phyloP scores from a whole-genome alignment of 2,797 vertebrate species.

The Poeciliopsis turneri region DNA sequence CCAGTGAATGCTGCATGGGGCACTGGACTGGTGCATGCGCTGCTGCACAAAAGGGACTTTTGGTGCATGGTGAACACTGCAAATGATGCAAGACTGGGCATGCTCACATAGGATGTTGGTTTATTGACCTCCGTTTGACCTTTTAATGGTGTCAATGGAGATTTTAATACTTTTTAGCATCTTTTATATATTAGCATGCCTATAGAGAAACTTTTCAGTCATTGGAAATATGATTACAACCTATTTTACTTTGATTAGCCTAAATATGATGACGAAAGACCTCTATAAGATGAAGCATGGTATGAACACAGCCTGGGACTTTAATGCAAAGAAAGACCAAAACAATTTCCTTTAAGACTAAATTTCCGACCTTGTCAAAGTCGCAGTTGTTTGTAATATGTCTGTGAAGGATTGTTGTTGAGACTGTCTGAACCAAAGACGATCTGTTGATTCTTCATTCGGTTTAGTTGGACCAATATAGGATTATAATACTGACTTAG shows the following conservation, averaged over 20 bases:
- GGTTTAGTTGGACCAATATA: background rate
- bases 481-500: background rate
- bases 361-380: background rate
- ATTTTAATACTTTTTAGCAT: background rate
- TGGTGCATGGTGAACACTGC: slow-evolving; percentile 76
- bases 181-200: background rate
- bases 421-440: background rate
- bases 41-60: slow-evolving; percentile 55
- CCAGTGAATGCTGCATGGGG: slow-evolving; percentile 84
- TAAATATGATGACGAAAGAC: background rate
- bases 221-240: background rate
- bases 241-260: background rate
- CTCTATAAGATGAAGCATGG: background rate
- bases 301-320: background rate
- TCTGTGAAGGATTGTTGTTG: background rate
- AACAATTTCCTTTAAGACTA: background rate
- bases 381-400: background rate
- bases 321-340: background rate
- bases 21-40: slow-evolving; percentile 81
- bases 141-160: background rate
- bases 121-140: background rate
- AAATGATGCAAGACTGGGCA: slow-evolving; percentile 63
- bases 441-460: background rate
- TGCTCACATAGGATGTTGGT: slow-evolving; percentile 37
- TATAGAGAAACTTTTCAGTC: background rate